phyloP scores from a whole-genome alignment of 2,888 invertebrate species.

The Sylvicola cinctus region DNA sequence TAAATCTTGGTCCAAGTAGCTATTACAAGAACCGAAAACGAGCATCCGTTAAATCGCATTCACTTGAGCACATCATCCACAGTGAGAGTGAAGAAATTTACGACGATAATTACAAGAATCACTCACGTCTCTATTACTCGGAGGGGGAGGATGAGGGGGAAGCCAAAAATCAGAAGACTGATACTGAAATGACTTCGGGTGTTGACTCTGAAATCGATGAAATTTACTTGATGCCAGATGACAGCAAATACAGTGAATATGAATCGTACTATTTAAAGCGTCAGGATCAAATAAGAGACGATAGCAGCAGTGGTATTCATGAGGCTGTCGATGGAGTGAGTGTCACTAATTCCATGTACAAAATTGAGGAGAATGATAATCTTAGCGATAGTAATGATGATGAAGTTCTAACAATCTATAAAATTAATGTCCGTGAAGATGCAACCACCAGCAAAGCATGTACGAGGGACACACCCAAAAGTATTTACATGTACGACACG shows the following conservation, averaged over 20 bases:
- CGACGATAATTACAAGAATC: too few relatives aligned
- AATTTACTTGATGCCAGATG: conserved; percentile 11
- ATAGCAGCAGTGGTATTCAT: conserved; percentile 4
- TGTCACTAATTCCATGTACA: background rate
- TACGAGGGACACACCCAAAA: background rate
- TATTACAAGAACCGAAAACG: background rate
- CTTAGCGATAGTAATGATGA: conserved; percentile 2
- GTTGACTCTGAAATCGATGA: conserved; percentile 11
- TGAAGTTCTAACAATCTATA: conserved; percentile 10
- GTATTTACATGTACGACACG: too few relatives aligned
- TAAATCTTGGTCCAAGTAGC: conserved; percentile 1
- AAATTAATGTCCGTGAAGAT: conserved; percentile 7
- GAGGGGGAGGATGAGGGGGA: conserved; percentile 2
- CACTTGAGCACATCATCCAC: background rate
- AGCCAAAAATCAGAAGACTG: conserved; percentile 1
- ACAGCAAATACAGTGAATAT: conserved; percentile 6
- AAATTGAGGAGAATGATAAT: background rate
- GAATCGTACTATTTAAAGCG: conserved; percentile 3
- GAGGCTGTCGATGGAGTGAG: conserved; percentile 1
- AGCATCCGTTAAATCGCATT: too few relatives aligned
- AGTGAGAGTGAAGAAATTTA: conserved; percentile 1
- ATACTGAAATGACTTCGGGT: conserved; percentile 1
- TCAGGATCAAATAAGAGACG: conserved; percentile 1
- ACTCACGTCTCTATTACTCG: background rate
- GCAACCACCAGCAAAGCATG: background rate